A percentile compares a stretch with the other conserved stretches of the same genome.
phyloP scores from a whole-genome alignment of 2,113 vertebrate species.

The Tenebrosternarchus preto region DNA sequence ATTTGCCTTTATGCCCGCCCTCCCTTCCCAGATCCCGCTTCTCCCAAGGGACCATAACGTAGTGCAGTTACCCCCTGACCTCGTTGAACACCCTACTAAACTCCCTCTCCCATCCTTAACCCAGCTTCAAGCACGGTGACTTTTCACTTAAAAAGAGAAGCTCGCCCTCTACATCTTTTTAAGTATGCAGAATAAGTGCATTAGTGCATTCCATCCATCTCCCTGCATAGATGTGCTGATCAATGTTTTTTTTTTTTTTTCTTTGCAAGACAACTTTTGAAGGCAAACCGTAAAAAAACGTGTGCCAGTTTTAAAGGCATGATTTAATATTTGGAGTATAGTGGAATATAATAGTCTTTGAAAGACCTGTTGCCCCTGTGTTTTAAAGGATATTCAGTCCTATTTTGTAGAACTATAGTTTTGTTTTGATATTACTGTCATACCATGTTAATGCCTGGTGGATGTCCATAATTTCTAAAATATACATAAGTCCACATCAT shows the following conservation, averaged over 20 bases:
- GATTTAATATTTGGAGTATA: not conserved
- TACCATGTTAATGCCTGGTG: not conserved
- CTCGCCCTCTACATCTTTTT: conserved; percentile 62
- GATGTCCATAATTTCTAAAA: not conserved
- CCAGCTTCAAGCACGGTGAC: conserved; percentile 42
- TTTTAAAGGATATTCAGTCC: too few relatives aligned
- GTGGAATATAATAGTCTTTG: not conserved
- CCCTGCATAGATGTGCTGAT: conserved; percentile 42
- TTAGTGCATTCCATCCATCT: conserved; percentile 50
- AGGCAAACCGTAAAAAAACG: too few relatives aligned
- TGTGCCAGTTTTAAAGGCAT: too few relatives aligned
- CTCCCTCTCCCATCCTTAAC: conserved; percentile 35
- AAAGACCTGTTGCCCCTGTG: too few relatives aligned
- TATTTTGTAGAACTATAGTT: too few relatives aligned
- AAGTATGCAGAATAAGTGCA: conserved; percentile 56
- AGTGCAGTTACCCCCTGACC: conserved; percentile 40
- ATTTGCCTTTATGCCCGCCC: conserved; percentile 67
- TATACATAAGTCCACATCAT: not conserved
- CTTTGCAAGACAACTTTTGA: not conserved
- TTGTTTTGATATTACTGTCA: too few relatives aligned
- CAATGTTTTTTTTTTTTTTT: conserved; percentile 25
- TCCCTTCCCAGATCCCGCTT: conserved; percentile 19
- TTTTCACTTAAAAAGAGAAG: conserved; percentile 68
- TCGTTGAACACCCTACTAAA: conserved; percentile 51
- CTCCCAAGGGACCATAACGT: conserved; percentile 16